Conservation (phyloP, 2,113 vertebrate species). For the Vidua macroura region DNA sequence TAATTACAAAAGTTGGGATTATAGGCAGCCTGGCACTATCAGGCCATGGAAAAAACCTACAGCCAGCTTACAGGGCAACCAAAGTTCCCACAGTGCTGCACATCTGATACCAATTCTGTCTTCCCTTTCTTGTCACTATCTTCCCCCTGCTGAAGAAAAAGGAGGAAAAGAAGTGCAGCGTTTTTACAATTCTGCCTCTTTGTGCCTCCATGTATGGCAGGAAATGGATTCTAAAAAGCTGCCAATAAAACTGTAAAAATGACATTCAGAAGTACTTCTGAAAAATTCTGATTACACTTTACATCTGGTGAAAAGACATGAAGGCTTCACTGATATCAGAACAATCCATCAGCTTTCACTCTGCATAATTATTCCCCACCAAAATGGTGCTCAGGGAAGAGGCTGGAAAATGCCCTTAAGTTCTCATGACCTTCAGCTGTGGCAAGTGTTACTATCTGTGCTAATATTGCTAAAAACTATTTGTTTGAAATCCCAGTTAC, state of each 20-base stretch:
- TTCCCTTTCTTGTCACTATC: background rate
- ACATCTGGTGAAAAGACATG: slow-evolving; percentile 53
- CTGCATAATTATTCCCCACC: slow-evolving; percentile 16
- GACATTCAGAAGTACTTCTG: slow-evolving; percentile 54
- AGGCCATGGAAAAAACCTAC: background rate
- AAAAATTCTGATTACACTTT: slow-evolving; percentile 63
- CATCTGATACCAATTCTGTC: background rate
- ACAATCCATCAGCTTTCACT: slow-evolving; percentile 43
- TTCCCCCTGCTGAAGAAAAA: background rate
- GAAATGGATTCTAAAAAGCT: slow-evolving; percentile 61
- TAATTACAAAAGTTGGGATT: slow-evolving; percentile 46
- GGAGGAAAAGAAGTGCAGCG: background rate
- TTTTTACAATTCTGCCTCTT: slow-evolving; percentile 48
- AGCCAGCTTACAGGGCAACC: background rate
- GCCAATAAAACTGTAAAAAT: slow-evolving; percentile 61
- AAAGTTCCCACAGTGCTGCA: background rate
- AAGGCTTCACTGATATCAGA: slow-evolving; percentile 41
- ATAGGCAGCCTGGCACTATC: background rate
- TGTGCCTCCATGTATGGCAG: slow-evolving; percentile 18
- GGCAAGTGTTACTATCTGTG: background rate
- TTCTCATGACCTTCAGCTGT: slow-evolving; percentile 9
- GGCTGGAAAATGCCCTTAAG: slow-evolving; percentile 24
- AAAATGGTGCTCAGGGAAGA: slow-evolving; percentile 10
- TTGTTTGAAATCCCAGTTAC: background rate
- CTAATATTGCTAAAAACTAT: background rate